Percentiles rank a stretch among this genome's conserved stretches.
Evolutionary conservation across 1,140 invertebrate genomes (phyloP).

Genomic region (Nasonia giraulti): DNA sequence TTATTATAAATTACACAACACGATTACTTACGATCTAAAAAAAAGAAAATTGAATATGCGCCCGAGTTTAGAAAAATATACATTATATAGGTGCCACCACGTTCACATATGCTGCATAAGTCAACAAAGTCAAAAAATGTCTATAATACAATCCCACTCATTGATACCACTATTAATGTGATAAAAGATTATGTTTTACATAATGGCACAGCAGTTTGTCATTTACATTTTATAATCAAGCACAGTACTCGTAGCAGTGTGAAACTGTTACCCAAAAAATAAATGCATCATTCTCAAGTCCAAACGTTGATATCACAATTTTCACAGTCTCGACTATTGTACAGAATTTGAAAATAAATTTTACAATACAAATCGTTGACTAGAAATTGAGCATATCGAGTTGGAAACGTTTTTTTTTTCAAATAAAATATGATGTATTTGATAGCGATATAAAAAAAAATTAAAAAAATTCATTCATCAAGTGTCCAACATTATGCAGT

Average conservation of each 20-base stretch:
- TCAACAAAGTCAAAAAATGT: too few species aligned
- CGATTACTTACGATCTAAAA: constrained; percentile 56
- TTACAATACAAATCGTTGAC: constrained; percentile 41
- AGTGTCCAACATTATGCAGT: constrained; percentile 22
- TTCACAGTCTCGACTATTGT: too few species aligned
- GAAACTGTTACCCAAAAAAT: too few species aligned
- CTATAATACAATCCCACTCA: too few species aligned
- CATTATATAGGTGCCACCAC: constrained; percentile 50
- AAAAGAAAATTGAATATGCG: constrained; percentile 57
- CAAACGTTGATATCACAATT: too few species aligned
- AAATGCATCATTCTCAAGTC: too few species aligned
- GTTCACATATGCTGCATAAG: background rate
- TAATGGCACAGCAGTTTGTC: constrained; percentile 47
- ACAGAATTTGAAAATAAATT: constrained; percentile 41
- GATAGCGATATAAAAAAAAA: too few species aligned
- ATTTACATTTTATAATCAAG: constrained; percentile 28
- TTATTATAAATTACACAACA: constrained; percentile 66
- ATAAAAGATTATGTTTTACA: constrained; percentile 40
- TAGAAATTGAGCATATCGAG: constrained; percentile 40
- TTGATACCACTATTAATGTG: background rate
- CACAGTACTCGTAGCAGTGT: too few species aligned
- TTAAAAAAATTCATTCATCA: too few species aligned
- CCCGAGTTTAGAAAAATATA: constrained; percentile 68
- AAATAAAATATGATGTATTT: too few species aligned
- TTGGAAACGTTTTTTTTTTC: too few species aligned